Evolutionary conservation across 2,797 vertebrate species (phyloP), one percentile per base, ranked within the genome.

Genomic region (Sebastes vulpes): DNA sequence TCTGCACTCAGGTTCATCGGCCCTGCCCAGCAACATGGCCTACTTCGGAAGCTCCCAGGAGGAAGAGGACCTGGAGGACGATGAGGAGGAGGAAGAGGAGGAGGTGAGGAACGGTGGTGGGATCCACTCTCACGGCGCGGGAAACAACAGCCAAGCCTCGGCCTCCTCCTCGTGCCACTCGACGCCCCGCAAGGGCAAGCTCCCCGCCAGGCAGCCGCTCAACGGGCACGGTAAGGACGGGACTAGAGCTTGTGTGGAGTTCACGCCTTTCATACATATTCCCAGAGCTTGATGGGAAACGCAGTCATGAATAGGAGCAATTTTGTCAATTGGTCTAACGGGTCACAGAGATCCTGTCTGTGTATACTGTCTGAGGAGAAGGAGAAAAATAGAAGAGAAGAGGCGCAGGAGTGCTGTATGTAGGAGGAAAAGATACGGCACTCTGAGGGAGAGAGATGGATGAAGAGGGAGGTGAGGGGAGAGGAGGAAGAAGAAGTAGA

Each of bases 11-110:
- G 98, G 97, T 95, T 99, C 98, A 81, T 93, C 97, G 76, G 98
- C 98, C 75, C 96, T 99, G 95, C 98, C 98, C 95, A 97, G 92
- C 95, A 98, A 96, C 96, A 98, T 99, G 98, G 96, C 97, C 4
- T 98, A 97, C 95, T 99, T 99, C 10, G 98, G 98, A 93, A 98
- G 97, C 95, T 99, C 98, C 96, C 98, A 99, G 96, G 98, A 99
- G 61, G 98, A 98, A 75, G 97, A 98, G 77, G 98, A 98, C 53
- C 96, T 97, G 69, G 98, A 98, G 77, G 97, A 98, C 52, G 97
- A 98, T 10, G 97, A 97, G n/a, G 96, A 96, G 87, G 94, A 95
- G 52, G 85, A 96, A 48, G 85, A 96, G 56, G 85, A 96, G 89
- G 98, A 97, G 94, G 85, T 96, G 90, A 90, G 95, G 89, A 95